These are phyloP conservation scores for Steatornis caripensis DNA, from an alignment of 2,113 vertebrate genomes.

Conservation along the genomic window DNA sequence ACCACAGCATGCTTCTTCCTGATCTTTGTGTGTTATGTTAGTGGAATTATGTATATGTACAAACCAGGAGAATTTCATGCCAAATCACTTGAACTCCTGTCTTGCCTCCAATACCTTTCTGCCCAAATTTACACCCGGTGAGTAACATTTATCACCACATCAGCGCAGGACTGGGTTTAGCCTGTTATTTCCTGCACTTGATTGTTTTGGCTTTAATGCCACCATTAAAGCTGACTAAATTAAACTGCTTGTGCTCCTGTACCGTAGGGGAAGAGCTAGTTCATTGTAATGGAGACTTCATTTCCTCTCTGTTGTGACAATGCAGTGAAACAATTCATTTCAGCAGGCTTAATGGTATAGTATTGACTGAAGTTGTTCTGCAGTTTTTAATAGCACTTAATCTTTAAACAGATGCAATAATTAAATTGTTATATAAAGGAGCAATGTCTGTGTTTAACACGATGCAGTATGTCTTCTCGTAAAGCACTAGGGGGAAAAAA, in stretches of 20 bases:
- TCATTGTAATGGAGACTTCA: conserved; percentile 30
- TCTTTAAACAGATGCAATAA: conserved; percentile 35
- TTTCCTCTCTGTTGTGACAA: conserved; percentile 21
- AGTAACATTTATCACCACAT: background rate
- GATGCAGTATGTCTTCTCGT: background rate
- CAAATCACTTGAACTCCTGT: background rate
- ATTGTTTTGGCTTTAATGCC: conserved; percentile 37
- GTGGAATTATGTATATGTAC: background rate
- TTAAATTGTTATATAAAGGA: background rate
- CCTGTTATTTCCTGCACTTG: background rate
- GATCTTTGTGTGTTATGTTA: background rate
- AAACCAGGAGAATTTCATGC: background rate
- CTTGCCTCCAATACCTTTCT: background rate
- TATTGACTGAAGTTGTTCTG: conserved; percentile 33
- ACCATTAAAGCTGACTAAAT: conserved; percentile 35
- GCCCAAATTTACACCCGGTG: background rate
- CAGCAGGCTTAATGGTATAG: background rate
- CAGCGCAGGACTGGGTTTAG: background rate
- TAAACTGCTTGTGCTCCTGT: background rate
- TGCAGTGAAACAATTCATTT: conserved; percentile 18
- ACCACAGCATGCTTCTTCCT: background rate
- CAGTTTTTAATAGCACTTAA: conserved; percentile 35
- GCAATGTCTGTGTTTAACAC: background rate
- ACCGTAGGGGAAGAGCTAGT: background rate
- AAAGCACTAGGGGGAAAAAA: background rate